Percentiles rank a stretch among this genome's conserved stretches.
These are phyloP conservation scores for Drosophila pullipes DNA, from an alignment of 2,888 invertebrate species.

Conservation along the genomic window DNA sequence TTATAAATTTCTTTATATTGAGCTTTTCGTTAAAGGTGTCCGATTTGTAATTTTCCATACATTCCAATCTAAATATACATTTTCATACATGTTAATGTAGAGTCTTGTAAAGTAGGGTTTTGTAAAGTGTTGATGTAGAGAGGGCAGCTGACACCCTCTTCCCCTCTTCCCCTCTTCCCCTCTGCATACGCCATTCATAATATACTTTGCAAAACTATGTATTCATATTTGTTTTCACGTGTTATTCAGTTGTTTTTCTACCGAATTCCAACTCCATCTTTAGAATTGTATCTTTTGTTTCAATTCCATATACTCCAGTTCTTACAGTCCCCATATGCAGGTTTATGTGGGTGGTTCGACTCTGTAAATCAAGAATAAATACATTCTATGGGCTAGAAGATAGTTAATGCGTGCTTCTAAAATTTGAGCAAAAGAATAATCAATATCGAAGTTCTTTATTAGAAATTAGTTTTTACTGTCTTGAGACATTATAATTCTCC, in stretches of 20 bases:
- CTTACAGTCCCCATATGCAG: not conserved
- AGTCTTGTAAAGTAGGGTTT: not conserved
- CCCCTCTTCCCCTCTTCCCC: not conserved
- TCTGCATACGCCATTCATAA: not conserved
- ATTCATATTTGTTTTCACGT: not conserved
- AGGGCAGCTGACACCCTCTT: not conserved
- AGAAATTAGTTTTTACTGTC: not conserved
- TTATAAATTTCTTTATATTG: too few species aligned
- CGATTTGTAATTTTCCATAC: not conserved
- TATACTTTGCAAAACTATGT: not conserved
- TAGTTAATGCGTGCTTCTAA: not conserved
- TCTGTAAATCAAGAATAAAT: not conserved
- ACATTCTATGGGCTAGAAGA: rapidly evolving
- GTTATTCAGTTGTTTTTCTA: too few species aligned
- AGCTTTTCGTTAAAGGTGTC: not conserved
- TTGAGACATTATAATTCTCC: not conserved
- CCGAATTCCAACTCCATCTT: not conserved
- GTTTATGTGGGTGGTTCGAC: not conserved
- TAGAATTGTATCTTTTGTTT: not conserved
- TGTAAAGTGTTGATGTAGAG: not conserved
- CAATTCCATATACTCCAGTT: not conserved
- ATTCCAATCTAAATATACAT: not conserved
- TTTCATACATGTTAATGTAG: not conserved
- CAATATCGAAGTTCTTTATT: not conserved
- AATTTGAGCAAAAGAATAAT: not conserved